Conservation (phyloP, 2,797 vertebrate genomes). For the Brachyrhaphis roseni region DNA sequence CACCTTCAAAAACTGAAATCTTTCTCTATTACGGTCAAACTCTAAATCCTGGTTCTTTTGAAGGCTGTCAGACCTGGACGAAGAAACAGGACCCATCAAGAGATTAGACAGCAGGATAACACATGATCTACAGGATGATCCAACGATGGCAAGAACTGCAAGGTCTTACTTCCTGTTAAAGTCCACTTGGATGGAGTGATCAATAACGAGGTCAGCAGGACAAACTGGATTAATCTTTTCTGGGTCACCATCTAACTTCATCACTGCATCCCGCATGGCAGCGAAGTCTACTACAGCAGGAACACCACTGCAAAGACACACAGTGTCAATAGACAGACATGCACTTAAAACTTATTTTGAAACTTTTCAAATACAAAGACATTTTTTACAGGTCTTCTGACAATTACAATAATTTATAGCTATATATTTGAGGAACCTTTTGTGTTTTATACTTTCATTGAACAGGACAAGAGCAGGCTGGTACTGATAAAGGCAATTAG, state of each 20-base stretch:
- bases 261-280: slow-evolving; percentile 96
- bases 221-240: slow-evolving; percentile 97
- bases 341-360: neutral
- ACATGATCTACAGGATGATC: neutral
- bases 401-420: no score
- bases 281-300: slow-evolving; percentile 98
- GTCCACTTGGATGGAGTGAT: slow-evolving; percentile 98
- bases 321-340: neutral
- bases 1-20: slow-evolving; percentile 99
- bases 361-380: neutral
- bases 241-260: slow-evolving; percentile 89
- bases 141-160: neutral
- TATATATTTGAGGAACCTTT: neutral
- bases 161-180: slow-evolving; percentile 91
- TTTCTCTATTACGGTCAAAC: slow-evolving; percentile 96
- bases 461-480: neutral
- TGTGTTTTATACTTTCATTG: neutral
- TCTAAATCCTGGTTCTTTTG: slow-evolving; percentile 98
- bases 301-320: slow-evolving; percentile 83
- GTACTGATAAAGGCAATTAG: no score
- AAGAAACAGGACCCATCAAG: neutral
- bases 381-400: no score
- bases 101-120: neutral
- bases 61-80: slow-evolving; percentile 89
- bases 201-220: slow-evolving; percentile 95